Conservation (phyloP, 2,113 vertebrate genomes). For the Myotis yumanensis region DNA sequence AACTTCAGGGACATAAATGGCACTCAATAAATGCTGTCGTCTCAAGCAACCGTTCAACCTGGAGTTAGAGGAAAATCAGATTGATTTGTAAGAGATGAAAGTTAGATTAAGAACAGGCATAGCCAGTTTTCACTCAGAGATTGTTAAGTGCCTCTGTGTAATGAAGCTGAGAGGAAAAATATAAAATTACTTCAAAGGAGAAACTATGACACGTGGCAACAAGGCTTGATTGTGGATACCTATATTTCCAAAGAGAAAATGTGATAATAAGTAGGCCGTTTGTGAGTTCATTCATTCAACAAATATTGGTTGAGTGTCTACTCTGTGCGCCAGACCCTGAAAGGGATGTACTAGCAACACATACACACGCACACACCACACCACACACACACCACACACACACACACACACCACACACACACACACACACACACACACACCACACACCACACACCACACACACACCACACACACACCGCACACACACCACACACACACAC, state of each 20-base stretch:
- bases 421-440: background rate
- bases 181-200: background rate
- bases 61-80: background rate
- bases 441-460: too few relatives aligned
- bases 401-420: background rate
- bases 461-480: background rate
- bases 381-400: too few relatives aligned
- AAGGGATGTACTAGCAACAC: background rate
- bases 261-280: background rate
- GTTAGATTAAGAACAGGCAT: background rate
- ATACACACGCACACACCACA: background rate
- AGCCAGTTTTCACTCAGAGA: background rate
- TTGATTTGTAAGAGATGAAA: background rate
- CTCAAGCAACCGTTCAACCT: rapidly evolving
- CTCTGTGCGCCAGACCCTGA: background rate
- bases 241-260: background rate
- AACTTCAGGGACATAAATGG: too few relatives aligned
- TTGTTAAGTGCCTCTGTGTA: background rate
- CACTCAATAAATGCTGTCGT: background rate
- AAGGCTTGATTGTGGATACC: background rate
- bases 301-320: background rate
- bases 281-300: background rate
- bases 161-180: background rate
- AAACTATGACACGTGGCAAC: background rate
- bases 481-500: background rate